phyloP scores from a whole-genome alignment of 2,797 vertebrate genomes.

The Anguilla obscura region DNA sequence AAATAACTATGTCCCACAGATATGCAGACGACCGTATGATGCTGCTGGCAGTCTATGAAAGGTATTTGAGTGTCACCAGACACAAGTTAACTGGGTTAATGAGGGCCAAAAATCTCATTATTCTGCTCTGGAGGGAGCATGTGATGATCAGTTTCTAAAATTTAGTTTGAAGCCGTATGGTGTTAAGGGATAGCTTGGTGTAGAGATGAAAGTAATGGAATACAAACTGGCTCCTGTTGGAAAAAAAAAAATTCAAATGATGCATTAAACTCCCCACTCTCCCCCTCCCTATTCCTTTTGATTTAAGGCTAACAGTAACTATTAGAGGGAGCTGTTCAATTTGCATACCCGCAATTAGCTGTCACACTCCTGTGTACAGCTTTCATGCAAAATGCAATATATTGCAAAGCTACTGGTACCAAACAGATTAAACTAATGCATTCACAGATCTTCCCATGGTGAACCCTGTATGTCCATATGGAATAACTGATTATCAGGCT shows the following conservation, averaged over 20 bases:
- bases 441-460: background rate
- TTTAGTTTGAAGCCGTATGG: conserved; percentile 64
- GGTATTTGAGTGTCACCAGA: conserved; percentile 69
- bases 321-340: conserved; percentile 42
- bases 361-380: background rate
- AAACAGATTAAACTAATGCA: conserved; percentile 4
- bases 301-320: conserved; percentile 53
- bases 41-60: conserved; percentile 57
- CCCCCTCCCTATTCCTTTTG: conserved; percentile 45
- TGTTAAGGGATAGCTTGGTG: conserved; percentile 63
- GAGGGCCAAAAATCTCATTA: conserved; percentile 72
- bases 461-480: background rate
- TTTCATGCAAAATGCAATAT: background rate
- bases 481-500: background rate
- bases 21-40: conserved; percentile 63
- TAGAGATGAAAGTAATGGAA: conserved; percentile 56
- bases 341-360: conserved; percentile 44
- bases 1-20: conserved; percentile 64
- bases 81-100: conserved; percentile 74
- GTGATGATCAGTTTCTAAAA: conserved; percentile 71
- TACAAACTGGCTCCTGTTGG: conserved; percentile 48
- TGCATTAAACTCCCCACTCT: conserved; percentile 34
- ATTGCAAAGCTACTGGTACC: background rate
- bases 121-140: conserved; percentile 67
- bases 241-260: conserved; percentile 55